Evolutionary conservation across 1,140 invertebrate genomes (phyloP).

Genomic region (Ganaspis sp.): DNA sequence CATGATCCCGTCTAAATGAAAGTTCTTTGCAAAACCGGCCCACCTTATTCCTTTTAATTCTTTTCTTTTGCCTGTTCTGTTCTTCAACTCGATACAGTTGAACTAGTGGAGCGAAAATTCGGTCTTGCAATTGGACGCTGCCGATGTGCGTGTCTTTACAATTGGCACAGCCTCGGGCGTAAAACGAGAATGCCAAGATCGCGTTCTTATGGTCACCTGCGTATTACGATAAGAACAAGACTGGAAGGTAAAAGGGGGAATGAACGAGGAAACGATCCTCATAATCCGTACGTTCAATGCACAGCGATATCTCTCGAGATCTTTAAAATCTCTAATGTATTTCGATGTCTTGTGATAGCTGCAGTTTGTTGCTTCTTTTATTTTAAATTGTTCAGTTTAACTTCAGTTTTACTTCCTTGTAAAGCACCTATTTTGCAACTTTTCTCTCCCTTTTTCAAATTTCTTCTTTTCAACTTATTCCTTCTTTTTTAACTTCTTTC

Average conservation of each 20-base stretch:
- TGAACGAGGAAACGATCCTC: slow-evolving; percentile 53
- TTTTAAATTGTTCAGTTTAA: no score
- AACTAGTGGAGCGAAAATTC: not conserved
- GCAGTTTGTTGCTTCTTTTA: no score
- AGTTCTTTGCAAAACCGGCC: slow-evolving; percentile 15
- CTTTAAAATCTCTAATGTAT: not conserved
- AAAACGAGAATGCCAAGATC: slow-evolving; percentile 39
- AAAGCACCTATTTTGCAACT: no score
- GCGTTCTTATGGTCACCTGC: slow-evolving; percentile 52
- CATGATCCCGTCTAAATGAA: slow-evolving; percentile 1
- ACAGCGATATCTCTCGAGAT: not conserved
- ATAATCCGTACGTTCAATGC: slow-evolving; percentile 46
- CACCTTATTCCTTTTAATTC: slow-evolving; percentile 5
- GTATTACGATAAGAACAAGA: slow-evolving; percentile 50
- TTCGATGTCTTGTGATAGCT: not conserved
- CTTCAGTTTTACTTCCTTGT: no score
- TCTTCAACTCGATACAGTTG: not conserved
- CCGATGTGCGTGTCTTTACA: not conserved
- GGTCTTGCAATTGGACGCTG: slow-evolving; percentile 5
- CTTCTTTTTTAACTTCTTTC: no score
- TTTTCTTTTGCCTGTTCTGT: not conserved
- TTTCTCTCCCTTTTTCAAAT: no score
- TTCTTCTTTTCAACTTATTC: no score
- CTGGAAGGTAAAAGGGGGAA: slow-evolving; percentile 52
- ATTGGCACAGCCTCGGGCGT: slow-evolving; percentile 37